These are phyloP conservation scores for Trichogramma dendrolimi DNA, from an alignment of 2,888 invertebrate genomes.

Conservation along the genomic window DNA sequence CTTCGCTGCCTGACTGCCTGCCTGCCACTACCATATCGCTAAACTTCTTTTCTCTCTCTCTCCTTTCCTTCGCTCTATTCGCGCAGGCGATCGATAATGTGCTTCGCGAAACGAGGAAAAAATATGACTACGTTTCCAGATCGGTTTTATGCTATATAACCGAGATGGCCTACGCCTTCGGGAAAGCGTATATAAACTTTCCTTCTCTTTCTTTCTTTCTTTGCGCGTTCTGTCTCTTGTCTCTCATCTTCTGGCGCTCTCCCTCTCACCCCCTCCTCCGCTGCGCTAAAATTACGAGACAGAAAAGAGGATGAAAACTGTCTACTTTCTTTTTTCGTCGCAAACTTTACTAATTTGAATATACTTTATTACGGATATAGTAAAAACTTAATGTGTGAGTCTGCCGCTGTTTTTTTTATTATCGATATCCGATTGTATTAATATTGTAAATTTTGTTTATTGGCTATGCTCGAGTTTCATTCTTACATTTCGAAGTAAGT, in stretches of 20 bases:
- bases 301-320: conserved; percentile 26
- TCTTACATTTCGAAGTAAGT: too few relatives aligned
- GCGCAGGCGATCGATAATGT: conserved; percentile 34
- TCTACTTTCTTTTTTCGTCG: background rate
- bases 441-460: too few relatives aligned
- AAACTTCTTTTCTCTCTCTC: conserved; percentile 2
- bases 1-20: background rate
- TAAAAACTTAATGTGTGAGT: too few relatives aligned
- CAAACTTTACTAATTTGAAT: too few relatives aligned
- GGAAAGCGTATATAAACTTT: conserved; percentile 22
- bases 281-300: conserved; percentile 15
- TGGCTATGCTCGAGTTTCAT: too few relatives aligned
- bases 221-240: background rate
- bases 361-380: too few relatives aligned
- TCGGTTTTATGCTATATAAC: conserved; percentile 33
- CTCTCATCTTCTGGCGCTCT: background rate
- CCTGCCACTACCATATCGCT: too few relatives aligned
- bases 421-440: too few relatives aligned
- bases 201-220: background rate
- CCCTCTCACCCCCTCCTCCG: conserved; percentile 1
- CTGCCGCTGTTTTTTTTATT: too few relatives aligned
- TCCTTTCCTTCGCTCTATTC: conserved; percentile 9
- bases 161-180: conserved; percentile 7
- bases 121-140: conserved; percentile 41
- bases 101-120: conserved; percentile 38